phyloP scores from a whole-genome alignment of 30 jellyfish, hydroid and myxozoan species.

The Cassiopea andromeda region DNA sequence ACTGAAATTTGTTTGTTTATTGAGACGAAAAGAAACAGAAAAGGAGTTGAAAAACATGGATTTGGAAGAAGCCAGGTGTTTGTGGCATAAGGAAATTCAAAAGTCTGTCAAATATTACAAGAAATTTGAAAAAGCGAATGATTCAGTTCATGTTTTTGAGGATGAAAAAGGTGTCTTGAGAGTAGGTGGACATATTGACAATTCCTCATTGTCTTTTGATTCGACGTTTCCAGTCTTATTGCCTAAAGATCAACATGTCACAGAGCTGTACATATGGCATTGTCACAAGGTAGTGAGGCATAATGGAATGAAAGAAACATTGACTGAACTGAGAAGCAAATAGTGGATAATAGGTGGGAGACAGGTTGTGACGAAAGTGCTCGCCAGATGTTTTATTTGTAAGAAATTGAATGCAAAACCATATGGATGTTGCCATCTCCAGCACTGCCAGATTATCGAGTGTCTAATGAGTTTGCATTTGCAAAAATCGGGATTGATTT shows the following conservation, averaged over 20 bases:
- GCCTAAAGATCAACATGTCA: not conserved
- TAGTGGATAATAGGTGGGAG: conserved; percentile 26
- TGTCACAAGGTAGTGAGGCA: not conserved
- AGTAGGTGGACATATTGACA: not conserved
- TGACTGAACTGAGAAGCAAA: conserved; percentile 31
- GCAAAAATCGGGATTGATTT: conserved; percentile 38
- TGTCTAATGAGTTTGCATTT: conserved; percentile 27
- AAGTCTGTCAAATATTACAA: not conserved
- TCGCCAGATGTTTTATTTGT: conserved; percentile 5
- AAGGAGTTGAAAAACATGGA: not conserved
- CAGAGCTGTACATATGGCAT: not conserved
- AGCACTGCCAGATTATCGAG: conserved; percentile 17
- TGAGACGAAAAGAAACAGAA: not conserved
- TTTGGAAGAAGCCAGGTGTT: not conserved
- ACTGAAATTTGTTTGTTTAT: not conserved
- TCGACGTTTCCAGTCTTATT: not conserved
- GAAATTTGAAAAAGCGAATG: not conserved
- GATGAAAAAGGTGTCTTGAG: not conserved
- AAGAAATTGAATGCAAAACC: conserved; percentile 13
- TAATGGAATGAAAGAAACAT: conserved; percentile 33
- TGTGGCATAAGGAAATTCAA: not conserved
- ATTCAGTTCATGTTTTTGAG: not conserved
- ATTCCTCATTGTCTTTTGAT: not conserved
- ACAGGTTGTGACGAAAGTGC: not conserved
- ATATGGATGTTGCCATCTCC: conserved; percentile 10